Conservation (phyloP, 2,888 invertebrate species). For the Lamellibrachia satsuma region DNA sequence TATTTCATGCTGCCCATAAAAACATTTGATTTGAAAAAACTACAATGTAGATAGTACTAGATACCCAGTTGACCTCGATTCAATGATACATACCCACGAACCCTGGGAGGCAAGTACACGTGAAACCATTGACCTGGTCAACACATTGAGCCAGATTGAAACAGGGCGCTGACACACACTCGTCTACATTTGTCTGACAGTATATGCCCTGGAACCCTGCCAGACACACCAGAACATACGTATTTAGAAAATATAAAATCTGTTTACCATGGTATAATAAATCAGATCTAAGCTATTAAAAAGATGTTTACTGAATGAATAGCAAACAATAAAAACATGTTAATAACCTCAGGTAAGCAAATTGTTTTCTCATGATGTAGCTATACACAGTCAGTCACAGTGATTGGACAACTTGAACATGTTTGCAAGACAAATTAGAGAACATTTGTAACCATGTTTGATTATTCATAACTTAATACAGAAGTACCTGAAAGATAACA, state of each 20-base stretch:
- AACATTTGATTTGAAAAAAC: no score
- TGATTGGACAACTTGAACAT: not conserved
- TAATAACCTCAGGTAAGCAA: not conserved
- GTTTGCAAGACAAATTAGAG: not conserved
- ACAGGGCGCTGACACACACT: constrained; percentile 45
- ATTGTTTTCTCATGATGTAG: not conserved
- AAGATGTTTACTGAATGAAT: not conserved
- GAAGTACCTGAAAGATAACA: not conserved
- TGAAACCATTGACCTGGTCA: constrained; percentile 39
- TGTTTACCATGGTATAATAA: not conserved
- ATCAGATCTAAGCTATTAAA: not conserved
- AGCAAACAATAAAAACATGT: not conserved
- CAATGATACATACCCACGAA: constrained; percentile 35
- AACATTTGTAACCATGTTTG: not conserved
- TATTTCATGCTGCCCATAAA: not conserved
- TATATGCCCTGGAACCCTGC: constrained; percentile 17
- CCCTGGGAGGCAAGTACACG: constrained; percentile 45
- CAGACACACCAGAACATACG: not conserved
- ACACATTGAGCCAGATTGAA: constrained; percentile 46
- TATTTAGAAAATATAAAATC: not conserved
- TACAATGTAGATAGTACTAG: not conserved
- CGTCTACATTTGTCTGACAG: constrained; percentile 40
- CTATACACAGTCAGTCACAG: not conserved
- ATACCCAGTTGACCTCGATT: not conserved
- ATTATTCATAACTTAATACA: not conserved